Evolutionary conservation across 2,888 invertebrate species (phyloP).

Genomic region (Trichacis sp.): DNA sequence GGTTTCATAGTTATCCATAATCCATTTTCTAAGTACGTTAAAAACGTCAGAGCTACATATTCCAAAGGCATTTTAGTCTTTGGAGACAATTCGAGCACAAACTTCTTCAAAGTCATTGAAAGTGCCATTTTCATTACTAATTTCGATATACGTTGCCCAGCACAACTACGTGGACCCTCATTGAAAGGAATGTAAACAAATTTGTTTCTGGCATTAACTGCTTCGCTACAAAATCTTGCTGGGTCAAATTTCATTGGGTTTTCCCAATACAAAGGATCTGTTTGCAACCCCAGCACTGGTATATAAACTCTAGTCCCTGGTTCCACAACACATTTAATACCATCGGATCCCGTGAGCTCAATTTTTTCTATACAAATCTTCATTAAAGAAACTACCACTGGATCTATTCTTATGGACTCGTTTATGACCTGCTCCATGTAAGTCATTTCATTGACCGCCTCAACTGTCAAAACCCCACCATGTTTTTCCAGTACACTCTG

Average conservation of each 20-base stretch:
- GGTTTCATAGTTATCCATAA: constrained; percentile 46
- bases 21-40: constrained; percentile 31
- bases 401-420: constrained; percentile 49
- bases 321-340: constrained; percentile 40
- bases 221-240: constrained; percentile 48
- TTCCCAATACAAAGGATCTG: constrained; percentile 49
- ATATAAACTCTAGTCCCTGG: constrained; percentile 45
- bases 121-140: constrained; percentile 50
- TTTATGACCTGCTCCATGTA: constrained; percentile 71
- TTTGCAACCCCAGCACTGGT: constrained; percentile 39
- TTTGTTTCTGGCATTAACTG: constrained; percentile 41
- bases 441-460: constrained; percentile 69
- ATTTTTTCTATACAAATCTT: constrained; percentile 48
- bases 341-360: constrained; percentile 52
- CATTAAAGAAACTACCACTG: constrained; percentile 19
- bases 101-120: constrained; percentile 43
- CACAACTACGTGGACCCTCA: constrained; percentile 57
- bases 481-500: constrained; percentile 53
- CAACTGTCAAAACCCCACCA: constrained; percentile 67
- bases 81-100: constrained; percentile 47
- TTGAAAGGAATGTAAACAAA: constrained; percentile 53
- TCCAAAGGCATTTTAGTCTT: constrained; percentile 48
- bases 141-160: constrained; percentile 53
- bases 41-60: neutral
- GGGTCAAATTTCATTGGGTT: constrained; percentile 53